Evolutionary conservation across 92 coral and sea anemone genomes (phyloP).

Genomic region (Palythoa grandiflora): DNA sequence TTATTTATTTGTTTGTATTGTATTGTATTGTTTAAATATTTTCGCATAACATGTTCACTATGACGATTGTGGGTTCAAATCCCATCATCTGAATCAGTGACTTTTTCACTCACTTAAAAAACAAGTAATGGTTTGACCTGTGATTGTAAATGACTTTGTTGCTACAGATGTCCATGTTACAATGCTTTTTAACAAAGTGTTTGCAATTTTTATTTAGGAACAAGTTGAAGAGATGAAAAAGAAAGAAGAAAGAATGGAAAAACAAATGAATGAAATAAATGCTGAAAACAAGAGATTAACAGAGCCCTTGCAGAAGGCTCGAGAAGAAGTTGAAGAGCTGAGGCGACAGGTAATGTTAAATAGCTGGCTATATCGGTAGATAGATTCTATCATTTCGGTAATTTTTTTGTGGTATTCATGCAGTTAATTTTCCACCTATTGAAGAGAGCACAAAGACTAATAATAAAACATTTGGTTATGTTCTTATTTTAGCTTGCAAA

Average conservation of each 20-base stretch:
- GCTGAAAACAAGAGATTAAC: constrained; percentile 97
- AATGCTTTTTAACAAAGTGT: too few species aligned
- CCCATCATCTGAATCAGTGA: too few species aligned
- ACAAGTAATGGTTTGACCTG: too few species aligned
- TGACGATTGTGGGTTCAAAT: too few species aligned
- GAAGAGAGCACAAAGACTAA: neutral
- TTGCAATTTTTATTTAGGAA: constrained; percentile 64
- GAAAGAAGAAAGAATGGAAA: constrained; percentile 99
- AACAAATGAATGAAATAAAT: constrained; percentile 99
- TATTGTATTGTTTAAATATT: too few species aligned
- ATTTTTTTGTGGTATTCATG: neutral
- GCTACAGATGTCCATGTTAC: too few species aligned
- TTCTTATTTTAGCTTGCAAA: constrained; percentile 88
- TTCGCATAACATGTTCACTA: too few species aligned
- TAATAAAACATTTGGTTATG: neutral
- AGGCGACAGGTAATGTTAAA: constrained; percentile 81
- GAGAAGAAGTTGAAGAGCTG: constrained; percentile 97
- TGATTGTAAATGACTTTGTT: too few species aligned
- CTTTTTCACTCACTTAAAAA: too few species aligned
- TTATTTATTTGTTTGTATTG: too few species aligned
- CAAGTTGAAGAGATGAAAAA: constrained; percentile 99
- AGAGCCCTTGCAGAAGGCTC: constrained; percentile 97
- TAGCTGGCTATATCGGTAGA: neutral
- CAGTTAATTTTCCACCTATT: neutral
- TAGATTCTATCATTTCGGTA: neutral